Percentiles rank a stretch among this genome's conserved stretches.
Conservation (phyloP, 2,113 vertebrate species). For the Chaetodon auriga region DNA sequence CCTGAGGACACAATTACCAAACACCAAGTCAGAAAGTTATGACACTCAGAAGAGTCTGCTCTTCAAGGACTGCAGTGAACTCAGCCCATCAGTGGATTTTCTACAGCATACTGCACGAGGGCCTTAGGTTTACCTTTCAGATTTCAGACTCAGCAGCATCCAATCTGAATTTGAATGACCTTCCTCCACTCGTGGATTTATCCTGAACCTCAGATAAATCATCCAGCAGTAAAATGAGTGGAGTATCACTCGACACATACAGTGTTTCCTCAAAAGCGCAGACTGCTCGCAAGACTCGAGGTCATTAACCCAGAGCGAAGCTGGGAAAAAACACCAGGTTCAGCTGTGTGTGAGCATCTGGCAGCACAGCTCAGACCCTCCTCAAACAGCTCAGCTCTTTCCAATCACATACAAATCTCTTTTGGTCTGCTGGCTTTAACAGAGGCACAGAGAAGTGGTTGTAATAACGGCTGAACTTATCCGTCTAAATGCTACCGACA, state of each 20-base stretch:
- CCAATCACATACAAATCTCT: conserved; percentile 66
- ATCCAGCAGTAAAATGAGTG: not conserved
- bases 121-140: not conserved
- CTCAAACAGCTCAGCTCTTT: conserved; percentile 55
- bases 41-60: not conserved
- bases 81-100: no score
- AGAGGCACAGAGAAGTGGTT: conserved; percentile 56
- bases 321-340: conserved; percentile 3
- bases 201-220: not conserved
- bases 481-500: conserved; percentile 41
- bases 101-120: not conserved
- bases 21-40: not conserved
- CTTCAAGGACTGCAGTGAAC: not conserved
- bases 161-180: not conserved
- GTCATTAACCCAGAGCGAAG: not conserved
- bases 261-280: not conserved
- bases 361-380: conserved; percentile 34
- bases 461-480: conserved; percentile 61
- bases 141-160: not conserved
- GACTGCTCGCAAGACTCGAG: not conserved
- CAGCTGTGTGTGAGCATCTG: conserved; percentile 24
- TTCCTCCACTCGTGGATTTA: not conserved
- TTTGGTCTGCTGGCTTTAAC: conserved; percentile 62
- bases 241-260: not conserved
- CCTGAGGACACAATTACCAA: not conserved